These are phyloP conservation scores for Drosophila pandora DNA, from an alignment of 1,140 invertebrate genomes.

Conservation along the genomic window DNA sequence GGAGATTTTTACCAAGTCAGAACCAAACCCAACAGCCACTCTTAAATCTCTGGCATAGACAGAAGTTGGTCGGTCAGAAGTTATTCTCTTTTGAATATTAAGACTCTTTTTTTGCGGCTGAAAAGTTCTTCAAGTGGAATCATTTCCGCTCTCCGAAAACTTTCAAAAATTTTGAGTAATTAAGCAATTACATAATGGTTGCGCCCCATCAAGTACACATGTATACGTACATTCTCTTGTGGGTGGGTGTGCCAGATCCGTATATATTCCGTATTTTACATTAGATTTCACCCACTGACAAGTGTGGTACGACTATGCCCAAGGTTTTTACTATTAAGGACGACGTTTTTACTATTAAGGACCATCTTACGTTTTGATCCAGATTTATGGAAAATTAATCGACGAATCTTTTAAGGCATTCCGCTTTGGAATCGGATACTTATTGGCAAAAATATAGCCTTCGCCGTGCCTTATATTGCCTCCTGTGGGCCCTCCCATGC, in stretches of 20 bases:
- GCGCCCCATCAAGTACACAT: constrained; percentile 41
- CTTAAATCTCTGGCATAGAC: constrained; percentile 33
- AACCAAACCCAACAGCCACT: constrained; percentile 16
- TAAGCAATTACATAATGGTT: constrained; percentile 66
- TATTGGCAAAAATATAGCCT: too few relatives aligned
- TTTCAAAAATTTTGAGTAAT: constrained; percentile 56
- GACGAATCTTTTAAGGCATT: too few relatives aligned
- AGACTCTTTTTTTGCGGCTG: constrained; percentile 51
- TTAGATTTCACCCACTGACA: too few relatives aligned
- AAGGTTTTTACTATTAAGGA: too few relatives aligned
- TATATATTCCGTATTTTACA: constrained; percentile 48
- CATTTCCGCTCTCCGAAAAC: constrained; percentile 12
- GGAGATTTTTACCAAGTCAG: constrained; percentile 28
- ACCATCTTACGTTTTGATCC: too few relatives aligned
- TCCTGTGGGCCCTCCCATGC: too few relatives aligned
- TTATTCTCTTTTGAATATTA: constrained; percentile 59
- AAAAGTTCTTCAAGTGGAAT: constrained; percentile 27
- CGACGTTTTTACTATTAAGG: too few relatives aligned
- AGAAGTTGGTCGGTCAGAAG: constrained; percentile 33
- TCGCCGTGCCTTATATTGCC: too few relatives aligned
- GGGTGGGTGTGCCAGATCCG: neutral
- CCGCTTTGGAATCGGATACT: too few relatives aligned
- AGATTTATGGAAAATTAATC: too few relatives aligned
- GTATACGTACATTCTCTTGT: neutral
- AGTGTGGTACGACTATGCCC: too few relatives aligned